Evolutionary conservation across 2,113 vertebrate genomes (phyloP).

Genomic region (Astatotilapia flaviijosephi): DNA sequence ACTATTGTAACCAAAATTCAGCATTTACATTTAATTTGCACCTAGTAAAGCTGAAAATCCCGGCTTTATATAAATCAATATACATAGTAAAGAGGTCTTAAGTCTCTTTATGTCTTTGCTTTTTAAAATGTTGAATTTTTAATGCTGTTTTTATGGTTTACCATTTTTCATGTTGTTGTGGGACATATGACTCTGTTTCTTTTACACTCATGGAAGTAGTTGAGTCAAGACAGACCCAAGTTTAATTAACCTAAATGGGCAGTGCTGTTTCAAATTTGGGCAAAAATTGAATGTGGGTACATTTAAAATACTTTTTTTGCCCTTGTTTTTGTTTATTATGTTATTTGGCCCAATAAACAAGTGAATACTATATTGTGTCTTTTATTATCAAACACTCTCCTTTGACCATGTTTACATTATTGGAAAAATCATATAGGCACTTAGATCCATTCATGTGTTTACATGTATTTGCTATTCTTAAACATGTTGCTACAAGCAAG

Average conservation of each 20-base stretch:
- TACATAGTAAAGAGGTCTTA: background rate
- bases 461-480: background rate
- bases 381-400: background rate
- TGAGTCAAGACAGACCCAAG: background rate
- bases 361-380: background rate
- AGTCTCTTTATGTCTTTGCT: background rate
- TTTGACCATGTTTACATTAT: background rate
- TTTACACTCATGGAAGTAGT: background rate
- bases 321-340: background rate
- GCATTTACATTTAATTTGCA: background rate
- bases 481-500: background rate
- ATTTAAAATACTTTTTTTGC: background rate
- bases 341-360: background rate
- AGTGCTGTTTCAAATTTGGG: background rate
- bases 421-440: background rate
- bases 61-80: accelerated
- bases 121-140: background rate
- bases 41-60: background rate
- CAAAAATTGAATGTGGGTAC: background rate
- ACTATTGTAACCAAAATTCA: background rate
- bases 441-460: background rate
- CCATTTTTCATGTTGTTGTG: background rate
- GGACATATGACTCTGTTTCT: background rate
- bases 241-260: accelerated
- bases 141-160: background rate